These are phyloP conservation scores for Parotocinclus haroldoi DNA, from an alignment of 2,797 vertebrate genomes.

Conservation along the genomic window DNA sequence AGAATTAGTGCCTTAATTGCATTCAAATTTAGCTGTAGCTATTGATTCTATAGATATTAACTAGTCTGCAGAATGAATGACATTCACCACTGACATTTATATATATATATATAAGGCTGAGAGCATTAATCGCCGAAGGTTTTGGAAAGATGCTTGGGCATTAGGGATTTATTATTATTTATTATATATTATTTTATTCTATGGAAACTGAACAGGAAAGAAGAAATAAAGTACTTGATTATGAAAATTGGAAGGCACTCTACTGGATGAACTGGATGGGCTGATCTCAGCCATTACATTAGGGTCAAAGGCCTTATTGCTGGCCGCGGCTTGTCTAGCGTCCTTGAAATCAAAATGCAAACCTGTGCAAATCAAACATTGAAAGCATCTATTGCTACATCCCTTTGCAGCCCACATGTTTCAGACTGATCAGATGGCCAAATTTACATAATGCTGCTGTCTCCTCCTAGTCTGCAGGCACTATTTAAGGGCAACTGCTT, in stretches of 20 bases:
- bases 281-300: slow-evolving; percentile 27
- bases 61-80: no score
- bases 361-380: slow-evolving; percentile 59
- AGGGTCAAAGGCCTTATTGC: slow-evolving; percentile 41
- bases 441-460: slow-evolving; percentile 47
- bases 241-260: no score
- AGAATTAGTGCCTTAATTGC: no score
- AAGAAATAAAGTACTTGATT: background rate
- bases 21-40: no score
- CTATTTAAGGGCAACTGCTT: slow-evolving; percentile 42
- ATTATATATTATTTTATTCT: background rate
- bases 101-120: no score
- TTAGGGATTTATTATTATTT: no score
- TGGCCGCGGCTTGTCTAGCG: background rate
- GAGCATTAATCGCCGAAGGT: no score
- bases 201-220: background rate
- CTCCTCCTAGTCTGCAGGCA: slow-evolving; percentile 17
- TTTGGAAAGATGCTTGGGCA: no score
- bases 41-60: no score
- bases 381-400: slow-evolving; percentile 55
- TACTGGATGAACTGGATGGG: slow-evolving; percentile 16
- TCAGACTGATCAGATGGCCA: slow-evolving; percentile 51
- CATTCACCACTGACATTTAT: no score
- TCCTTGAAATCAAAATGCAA: slow-evolving; percentile 37
- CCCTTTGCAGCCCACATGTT: slow-evolving; percentile 39